These are phyloP conservation scores for Caenorhabditis tropicalis DNA, from an alignment of 1,140 invertebrate species.

Conservation along the genomic window DNA sequence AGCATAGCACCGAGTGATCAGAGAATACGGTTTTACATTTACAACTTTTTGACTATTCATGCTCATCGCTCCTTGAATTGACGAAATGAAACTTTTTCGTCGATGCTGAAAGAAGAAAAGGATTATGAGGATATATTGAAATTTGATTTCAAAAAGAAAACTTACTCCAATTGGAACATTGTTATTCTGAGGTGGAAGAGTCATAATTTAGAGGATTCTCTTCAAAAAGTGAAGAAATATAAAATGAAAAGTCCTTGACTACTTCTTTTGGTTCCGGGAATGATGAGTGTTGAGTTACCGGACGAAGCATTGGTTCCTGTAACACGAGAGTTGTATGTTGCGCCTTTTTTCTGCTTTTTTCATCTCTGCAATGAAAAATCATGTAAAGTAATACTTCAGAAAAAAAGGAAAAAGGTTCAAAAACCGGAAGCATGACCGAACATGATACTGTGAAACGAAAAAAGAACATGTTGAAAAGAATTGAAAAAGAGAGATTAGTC, in stretches of 20 bases:
- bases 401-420: background rate
- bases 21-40: background rate
- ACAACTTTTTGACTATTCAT: background rate
- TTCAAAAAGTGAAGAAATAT: background rate
- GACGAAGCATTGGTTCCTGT: background rate
- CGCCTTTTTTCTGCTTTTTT: background rate
- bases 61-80: slow-evolving; percentile 17
- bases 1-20: slow-evolving; percentile 12
- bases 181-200: background rate
- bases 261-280: background rate
- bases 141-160: background rate
- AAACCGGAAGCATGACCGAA: slow-evolving; percentile 11
- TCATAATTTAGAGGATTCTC: background rate
- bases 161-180: slow-evolving; percentile 19
- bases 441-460: background rate
- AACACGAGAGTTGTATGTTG: background rate
- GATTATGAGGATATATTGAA: too few relatives aligned
- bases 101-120: slow-evolving; percentile 17
- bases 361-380: slow-evolving; percentile 11
- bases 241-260: slow-evolving; percentile 16
- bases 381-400: slow-evolving; percentile 31
- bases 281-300: slow-evolving; percentile 37
- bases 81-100: slow-evolving; percentile 8
- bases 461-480: background rate
- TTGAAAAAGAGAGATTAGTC: background rate